These are phyloP conservation scores for Coelopa frigida DNA, from an alignment of 1,140 invertebrate genomes.

Conservation along the genomic window DNA sequence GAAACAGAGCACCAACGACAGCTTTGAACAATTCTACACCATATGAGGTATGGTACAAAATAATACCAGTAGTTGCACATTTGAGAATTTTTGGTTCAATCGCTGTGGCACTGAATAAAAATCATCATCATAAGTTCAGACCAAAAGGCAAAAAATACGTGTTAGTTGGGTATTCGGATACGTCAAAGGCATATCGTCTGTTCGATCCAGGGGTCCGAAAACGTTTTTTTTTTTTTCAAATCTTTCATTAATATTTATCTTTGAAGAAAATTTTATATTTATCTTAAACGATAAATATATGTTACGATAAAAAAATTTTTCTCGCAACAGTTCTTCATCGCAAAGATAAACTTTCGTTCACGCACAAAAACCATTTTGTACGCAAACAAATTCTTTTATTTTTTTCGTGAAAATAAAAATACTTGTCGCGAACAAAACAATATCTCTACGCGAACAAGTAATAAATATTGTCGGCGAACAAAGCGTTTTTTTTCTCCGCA, in stretches of 20 bases:
- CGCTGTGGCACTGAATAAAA: conserved; percentile 25
- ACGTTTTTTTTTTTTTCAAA: background rate
- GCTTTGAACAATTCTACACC: background rate
- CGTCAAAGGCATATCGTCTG: conserved; percentile 11
- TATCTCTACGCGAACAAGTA: too few species aligned
- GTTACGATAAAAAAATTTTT: too few species aligned
- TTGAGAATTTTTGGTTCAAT: conserved; percentile 21
- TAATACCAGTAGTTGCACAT: background rate
- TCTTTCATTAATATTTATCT: background rate
- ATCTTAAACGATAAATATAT: too few species aligned
- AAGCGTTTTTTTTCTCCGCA: too few species aligned
- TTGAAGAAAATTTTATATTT: background rate
- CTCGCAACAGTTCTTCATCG: background rate
- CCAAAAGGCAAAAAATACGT: conserved; percentile 14
- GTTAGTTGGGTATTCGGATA: conserved; percentile 21
- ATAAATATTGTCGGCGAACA: too few species aligned
- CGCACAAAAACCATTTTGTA: background rate
- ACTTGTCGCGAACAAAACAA: too few species aligned
- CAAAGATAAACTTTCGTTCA: background rate
- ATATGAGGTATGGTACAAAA: conserved; percentile 1
- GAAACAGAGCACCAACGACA: conserved; percentile 15
- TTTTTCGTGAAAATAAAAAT: too few species aligned
- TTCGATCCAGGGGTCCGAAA: background rate
- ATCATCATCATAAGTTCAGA: conserved; percentile 17
- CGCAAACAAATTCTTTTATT: too few species aligned